Evolutionary conservation across 2,113 vertebrate species (phyloP), one percentile per base, ranked within the genome.

Genomic region (Mus pahari): DNA sequence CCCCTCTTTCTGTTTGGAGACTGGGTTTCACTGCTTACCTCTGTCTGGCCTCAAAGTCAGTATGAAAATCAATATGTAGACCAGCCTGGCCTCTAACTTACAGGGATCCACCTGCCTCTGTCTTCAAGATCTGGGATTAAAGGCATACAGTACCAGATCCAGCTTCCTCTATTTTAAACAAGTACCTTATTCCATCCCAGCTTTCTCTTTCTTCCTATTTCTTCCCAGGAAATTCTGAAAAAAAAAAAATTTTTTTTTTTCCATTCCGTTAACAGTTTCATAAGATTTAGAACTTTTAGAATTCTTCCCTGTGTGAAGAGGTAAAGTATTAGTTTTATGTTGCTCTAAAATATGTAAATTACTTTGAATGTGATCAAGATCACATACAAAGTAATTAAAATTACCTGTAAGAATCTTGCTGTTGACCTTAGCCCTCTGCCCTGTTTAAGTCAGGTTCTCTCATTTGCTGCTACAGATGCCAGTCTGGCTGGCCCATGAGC

Each of bases 331-430:
- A 42, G 22, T 93, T 87, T 91, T 71, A 92, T 42, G 42, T 58
- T 58, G 86, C 81, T 92, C 24, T 62, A 48, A 66, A 81, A 9
- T 88, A 82, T 96, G 26, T 42, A 89, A 90, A 94, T 88, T 94
- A 94, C 50, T 78, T 94, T 91, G 55, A 20, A 20, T 53, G 45
- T 7, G 68, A 78, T 96, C 93, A 64, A 66, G 68, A 6, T 86
- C 58, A 92, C 70, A 19, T 73, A 73, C n/a, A 22, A 39, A 73
- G n/a, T n/a, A 39, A 3, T 97, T 89, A 77, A 96, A 94, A 94
- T 98, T n/a, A 94, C 0, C 33, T 70, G 4, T 6, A 66, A 17
- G 95, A 90, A 2, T 90, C 28, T 86, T 95, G 39, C 42, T 45
- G 28, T 64, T 42, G 82, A 45, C 64, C 9, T 28, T 64, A 19